These are phyloP conservation scores for Pocillopora meandrina DNA, from an alignment of 92 coral and sea anemone genomes.

Conservation along the genomic window DNA sequence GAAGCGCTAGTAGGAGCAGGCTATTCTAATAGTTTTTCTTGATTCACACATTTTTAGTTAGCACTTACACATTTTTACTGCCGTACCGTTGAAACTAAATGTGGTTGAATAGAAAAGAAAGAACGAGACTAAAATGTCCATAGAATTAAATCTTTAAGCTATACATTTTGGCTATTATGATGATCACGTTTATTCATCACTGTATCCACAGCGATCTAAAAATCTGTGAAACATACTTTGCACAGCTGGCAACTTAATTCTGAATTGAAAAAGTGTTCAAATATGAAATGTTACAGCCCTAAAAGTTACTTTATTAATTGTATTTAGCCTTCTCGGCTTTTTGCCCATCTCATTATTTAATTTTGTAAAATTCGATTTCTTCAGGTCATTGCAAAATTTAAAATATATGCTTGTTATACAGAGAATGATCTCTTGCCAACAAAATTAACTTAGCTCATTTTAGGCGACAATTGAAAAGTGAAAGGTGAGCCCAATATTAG, in stretches of 20 bases:
- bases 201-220: neutral
- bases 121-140: neutral
- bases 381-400: neutral
- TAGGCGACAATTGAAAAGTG: neutral
- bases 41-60: too few relatives aligned
- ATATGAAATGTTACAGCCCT: constrained; percentile 7
- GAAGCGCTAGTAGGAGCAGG: too few relatives aligned
- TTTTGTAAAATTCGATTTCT: neutral
- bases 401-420: neutral
- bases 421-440: neutral
- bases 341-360: too few relatives aligned
- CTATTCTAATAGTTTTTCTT: too few relatives aligned
- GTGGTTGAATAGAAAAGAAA: neutral
- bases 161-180: neutral
- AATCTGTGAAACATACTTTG: neutral
- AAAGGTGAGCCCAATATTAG: neutral
- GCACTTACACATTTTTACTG: neutral
- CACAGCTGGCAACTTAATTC: neutral
- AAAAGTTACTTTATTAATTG: neutral
- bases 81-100: neutral
- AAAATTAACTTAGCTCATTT: neutral
- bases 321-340: too few relatives aligned
- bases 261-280: too few relatives aligned
- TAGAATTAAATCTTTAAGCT: neutral
- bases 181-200: neutral